phyloP scores from a whole-genome alignment of 35 echinoderm and acorn worm genomes.

The Ophiothrix spiculata region DNA sequence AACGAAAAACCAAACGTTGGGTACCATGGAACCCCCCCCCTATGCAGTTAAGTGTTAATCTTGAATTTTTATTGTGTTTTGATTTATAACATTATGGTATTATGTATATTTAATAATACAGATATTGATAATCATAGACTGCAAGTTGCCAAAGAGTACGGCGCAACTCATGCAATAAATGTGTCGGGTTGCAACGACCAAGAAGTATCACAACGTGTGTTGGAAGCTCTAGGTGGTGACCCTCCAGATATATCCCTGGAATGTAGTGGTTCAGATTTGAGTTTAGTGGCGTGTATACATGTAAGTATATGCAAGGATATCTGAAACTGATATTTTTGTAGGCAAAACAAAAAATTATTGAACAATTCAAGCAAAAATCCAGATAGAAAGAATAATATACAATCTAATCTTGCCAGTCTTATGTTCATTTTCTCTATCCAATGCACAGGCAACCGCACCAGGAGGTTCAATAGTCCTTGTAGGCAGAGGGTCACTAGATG shows the following conservation, averaged over 20 bases:
- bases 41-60: too few relatives aligned
- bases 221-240: constrained; percentile 8
- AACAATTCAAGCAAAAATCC: too few relatives aligned
- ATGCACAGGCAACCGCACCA: constrained; percentile 29
- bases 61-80: not conserved
- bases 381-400: too few relatives aligned
- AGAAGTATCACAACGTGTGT: constrained; percentile 34
- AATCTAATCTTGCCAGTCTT: too few relatives aligned
- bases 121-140: constrained; percentile 74
- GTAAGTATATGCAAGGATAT: constrained; percentile 44
- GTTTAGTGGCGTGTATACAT: constrained; percentile 30
- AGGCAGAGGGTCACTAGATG: constrained; percentile 55
- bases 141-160: constrained; percentile 52
- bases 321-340: too few relatives aligned
- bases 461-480: constrained; percentile 46
- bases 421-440: too few relatives aligned
- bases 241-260: constrained; percentile 62
- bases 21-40: too few relatives aligned
- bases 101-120: not conserved
- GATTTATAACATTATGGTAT: not conserved
- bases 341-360: too few relatives aligned
- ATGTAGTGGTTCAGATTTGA: constrained; percentile 62
- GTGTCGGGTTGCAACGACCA: constrained; percentile 26
- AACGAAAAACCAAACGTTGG: too few relatives aligned
- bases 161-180: constrained; percentile 46